These are phyloP conservation scores for Otocyon megalotis DNA, from an alignment of 2,113 vertebrate genomes.

Conservation along the genomic window DNA sequence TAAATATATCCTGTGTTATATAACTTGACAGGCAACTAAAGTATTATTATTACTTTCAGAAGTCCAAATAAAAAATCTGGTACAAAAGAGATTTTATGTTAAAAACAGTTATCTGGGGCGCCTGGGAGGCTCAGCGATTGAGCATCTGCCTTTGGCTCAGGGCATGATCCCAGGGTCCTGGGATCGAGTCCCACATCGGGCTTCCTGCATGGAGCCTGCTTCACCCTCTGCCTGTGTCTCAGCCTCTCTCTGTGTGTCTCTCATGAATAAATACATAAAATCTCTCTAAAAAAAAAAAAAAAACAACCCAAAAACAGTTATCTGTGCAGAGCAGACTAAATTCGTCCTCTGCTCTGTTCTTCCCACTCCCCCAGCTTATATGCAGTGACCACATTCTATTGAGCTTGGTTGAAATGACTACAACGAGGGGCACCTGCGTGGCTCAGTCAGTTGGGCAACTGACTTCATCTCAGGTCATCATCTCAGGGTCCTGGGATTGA, in stretches of 20 bases:
- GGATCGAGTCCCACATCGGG: no score
- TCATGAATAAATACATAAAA: no score
- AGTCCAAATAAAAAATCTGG: not conserved
- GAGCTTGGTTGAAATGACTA: constrained; percentile 30
- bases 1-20: constrained; percentile 36
- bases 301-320: not conserved
- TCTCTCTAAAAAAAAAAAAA: no score
- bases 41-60: constrained; percentile 43
- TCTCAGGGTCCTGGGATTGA: not conserved
- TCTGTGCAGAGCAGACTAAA: not conserved
- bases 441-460: not conserved
- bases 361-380: not conserved
- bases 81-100: constrained; percentile 34
- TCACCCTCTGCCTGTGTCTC: no score
- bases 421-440: not conserved
- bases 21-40: constrained; percentile 58
- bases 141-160: no score
- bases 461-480: not conserved
- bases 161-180: no score
- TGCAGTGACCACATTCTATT: not conserved
- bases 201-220: no score
- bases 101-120: not conserved
- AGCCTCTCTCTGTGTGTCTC: no score
- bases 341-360: not conserved
- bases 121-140: no score